Percentiles rank a stretch among this genome's conserved stretches.
Evolutionary conservation across 2,797 vertebrate species (phyloP).

Genomic region (Artibeus lituratus): DNA sequence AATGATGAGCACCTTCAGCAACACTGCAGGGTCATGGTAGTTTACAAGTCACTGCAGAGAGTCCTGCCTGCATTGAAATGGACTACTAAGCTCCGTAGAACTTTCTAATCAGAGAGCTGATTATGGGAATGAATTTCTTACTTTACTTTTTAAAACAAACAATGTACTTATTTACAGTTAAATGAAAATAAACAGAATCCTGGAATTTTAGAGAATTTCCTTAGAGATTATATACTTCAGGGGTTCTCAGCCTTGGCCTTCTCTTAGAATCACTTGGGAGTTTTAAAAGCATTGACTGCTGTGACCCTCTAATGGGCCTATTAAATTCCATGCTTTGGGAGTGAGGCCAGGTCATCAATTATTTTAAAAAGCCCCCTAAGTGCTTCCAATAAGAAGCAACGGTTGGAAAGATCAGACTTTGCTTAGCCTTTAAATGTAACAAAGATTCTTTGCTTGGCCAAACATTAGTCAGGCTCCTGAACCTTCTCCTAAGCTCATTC

Average conservation of each 20-base stretch:
- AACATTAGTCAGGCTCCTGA: neutral
- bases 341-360: neutral
- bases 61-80: neutral
- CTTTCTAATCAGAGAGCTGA: neutral
- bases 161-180: neutral
- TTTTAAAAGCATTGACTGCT: neutral
- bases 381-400: neutral
- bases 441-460: neutral
- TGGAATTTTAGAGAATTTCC: neutral
- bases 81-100: neutral
- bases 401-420: neutral
- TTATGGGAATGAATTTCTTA: neutral
- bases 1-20: neutral
- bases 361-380: neutral
- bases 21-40: neutral
- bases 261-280: neutral
- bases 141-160: neutral
- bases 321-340: neutral
- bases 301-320: neutral
- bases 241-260: neutral
- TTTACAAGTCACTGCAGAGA: neutral
- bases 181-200: neutral
- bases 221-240: neutral
- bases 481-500: neutral
- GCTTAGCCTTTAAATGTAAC: neutral